A percentile compares a stretch with the other conserved stretches of the same genome.
Conservation (phyloP, 2,888 invertebrate species). For the Spodoptera exigua region DNA sequence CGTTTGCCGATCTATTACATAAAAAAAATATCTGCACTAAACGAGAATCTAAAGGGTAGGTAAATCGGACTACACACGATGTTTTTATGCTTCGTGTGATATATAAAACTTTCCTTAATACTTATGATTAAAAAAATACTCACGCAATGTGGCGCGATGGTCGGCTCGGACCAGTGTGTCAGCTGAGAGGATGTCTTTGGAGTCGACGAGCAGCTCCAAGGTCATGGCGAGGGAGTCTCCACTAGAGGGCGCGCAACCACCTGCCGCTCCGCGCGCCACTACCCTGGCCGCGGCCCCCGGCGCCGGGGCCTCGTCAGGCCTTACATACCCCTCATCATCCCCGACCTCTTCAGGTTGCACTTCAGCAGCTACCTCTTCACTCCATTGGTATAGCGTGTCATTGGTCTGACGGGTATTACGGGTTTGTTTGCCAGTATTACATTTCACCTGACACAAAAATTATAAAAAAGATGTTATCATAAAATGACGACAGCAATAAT, state of each 20-base stretch:
- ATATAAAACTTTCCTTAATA: too few species aligned
- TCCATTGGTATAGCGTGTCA: slow-evolving; percentile 62
- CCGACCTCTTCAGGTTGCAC: slow-evolving; percentile 52
- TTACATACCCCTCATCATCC: slow-evolving; percentile 36
- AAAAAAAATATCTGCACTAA: too few species aligned
- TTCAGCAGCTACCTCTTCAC: slow-evolving; percentile 59
- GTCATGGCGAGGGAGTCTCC: slow-evolving; percentile 75
- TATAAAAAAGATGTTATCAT: neutral
- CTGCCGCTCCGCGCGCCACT: slow-evolving; percentile 68
- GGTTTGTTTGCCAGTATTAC: slow-evolving; percentile 57
- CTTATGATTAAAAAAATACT: slow-evolving; percentile 44
- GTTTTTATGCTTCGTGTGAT: too few species aligned
- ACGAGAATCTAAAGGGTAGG: too few species aligned
- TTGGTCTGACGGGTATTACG: slow-evolving; percentile 74
- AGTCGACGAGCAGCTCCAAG: slow-evolving; percentile 82
- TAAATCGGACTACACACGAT: too few species aligned
- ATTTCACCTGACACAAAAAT: slow-evolving; percentile 63
- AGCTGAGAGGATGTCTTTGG: slow-evolving; percentile 87
- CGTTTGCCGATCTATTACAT: too few species aligned
- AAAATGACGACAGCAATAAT: neutral
- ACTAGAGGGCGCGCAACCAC: slow-evolving; percentile 59
- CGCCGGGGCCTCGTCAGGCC: too few species aligned
- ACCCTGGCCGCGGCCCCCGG: slow-evolving; percentile 56
- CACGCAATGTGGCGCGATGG: slow-evolving; percentile 76
- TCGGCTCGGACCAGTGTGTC: slow-evolving; percentile 91